Conservation (phyloP, 2,888 invertebrate genomes). For the Entomobrya proxima region DNA sequence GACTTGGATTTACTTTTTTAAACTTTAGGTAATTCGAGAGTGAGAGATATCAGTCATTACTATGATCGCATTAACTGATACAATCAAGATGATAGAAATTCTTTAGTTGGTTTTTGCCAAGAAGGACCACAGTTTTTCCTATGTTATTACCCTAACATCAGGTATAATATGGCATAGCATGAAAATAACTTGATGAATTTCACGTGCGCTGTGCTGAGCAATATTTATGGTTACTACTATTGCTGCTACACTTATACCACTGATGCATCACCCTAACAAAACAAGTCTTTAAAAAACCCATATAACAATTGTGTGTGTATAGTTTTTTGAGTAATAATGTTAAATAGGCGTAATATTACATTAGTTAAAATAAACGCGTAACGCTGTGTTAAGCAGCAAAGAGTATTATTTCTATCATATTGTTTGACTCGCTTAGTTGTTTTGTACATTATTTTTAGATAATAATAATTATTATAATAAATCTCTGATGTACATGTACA, state of each 20-base stretch:
- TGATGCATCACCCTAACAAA: neutral
- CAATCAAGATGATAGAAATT: constrained; percentile 66
- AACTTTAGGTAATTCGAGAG: constrained; percentile 40
- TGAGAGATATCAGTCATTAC: constrained; percentile 67
- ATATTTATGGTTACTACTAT: neutral
- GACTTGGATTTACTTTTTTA: constrained; percentile 1
- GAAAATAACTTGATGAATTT: constrained; percentile 9
- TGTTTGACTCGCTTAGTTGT: neutral
- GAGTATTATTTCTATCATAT: constrained; percentile 34
- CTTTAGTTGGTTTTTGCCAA: constrained; percentile 56
- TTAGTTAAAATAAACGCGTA: constrained; percentile 6
- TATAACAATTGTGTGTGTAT: neutral
- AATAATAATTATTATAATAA: constrained; percentile 29
- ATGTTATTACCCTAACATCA: constrained; percentile 35
- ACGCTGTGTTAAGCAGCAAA: constrained; percentile 34
- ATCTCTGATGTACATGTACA: constrained; percentile 58
- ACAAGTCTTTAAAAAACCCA: neutral
- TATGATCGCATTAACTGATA: constrained; percentile 68
- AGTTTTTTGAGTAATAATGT: constrained; percentile 37
- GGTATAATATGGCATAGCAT: constrained; percentile 33
- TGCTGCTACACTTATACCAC: neutral
- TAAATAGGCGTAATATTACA: constrained; percentile 38
- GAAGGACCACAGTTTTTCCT: constrained; percentile 60
- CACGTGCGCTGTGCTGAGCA: neutral
- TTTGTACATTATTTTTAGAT: constrained; percentile 7